Evolutionary conservation across 1,140 invertebrate species (phyloP).

Genomic region (Phocides pigmalion): DNA sequence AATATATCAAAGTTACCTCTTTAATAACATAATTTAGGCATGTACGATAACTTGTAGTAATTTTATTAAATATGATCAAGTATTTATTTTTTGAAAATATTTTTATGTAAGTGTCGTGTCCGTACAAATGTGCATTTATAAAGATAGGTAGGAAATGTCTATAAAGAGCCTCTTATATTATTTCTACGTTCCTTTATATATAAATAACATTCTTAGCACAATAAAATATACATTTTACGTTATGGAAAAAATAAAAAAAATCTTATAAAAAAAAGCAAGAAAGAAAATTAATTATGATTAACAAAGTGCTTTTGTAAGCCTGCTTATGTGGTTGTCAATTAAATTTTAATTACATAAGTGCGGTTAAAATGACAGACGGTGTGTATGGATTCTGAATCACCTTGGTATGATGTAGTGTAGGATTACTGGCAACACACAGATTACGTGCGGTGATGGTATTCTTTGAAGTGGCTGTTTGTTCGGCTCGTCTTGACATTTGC

Average conservation of each 20-base stretch:
- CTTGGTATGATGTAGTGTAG: conserved; percentile 66
- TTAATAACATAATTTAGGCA: not conserved
- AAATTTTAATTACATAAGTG: conserved; percentile 32
- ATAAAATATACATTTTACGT: conserved; percentile 7
- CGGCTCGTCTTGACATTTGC: conserved; percentile 75
- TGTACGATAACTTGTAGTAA: not conserved
- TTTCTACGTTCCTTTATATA: conserved; percentile 8
- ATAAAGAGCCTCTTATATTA: conserved; percentile 8
- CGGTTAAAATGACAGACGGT: conserved; percentile 37
- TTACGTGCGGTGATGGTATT: conserved; percentile 43
- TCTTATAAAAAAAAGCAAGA: not conserved
- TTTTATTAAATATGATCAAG: not conserved
- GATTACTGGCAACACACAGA: conserved; percentile 45
- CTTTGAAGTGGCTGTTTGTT: conserved; percentile 52
- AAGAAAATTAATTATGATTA: conserved; percentile 8
- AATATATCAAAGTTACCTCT: not conserved
- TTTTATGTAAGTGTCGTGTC: not conserved
- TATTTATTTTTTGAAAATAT: not conserved
- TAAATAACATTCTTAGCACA: conserved; percentile 13
- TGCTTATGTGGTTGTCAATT: conserved; percentile 26
- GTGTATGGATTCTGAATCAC: conserved; percentile 59
- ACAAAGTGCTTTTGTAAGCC: conserved; percentile 40
- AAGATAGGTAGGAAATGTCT: conserved; percentile 9
- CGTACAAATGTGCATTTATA: conserved; percentile 4
- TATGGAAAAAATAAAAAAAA: not conserved